Percentiles rank a stretch among this genome's conserved stretches.
Conservation (phyloP, 1,140 invertebrate species). For the Atta texana region DNA sequence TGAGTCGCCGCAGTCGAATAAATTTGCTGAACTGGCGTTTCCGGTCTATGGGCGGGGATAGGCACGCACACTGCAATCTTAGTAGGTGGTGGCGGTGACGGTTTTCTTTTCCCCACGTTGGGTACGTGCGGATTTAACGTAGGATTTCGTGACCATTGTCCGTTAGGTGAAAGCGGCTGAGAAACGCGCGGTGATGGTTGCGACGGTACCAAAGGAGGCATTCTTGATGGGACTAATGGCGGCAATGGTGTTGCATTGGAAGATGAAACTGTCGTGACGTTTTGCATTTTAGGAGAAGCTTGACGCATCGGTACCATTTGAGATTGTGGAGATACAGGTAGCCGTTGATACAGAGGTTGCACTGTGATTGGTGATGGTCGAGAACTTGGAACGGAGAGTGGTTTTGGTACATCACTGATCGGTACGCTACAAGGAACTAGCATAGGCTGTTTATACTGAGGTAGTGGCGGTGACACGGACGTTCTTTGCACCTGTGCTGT, state of each 20-base stretch:
- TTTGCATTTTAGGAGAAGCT: conserved; percentile 80
- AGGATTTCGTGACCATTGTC: conserved; percentile 81
- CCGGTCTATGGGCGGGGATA: conserved; percentile 79
- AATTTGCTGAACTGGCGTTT: conserved; percentile 79
- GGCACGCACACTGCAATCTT: conserved; percentile 82
- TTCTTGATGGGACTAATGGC: conserved; percentile 77
- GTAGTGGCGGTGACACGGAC: conserved; percentile 65
- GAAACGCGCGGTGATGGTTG: conserved; percentile 77
- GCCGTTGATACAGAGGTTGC: conserved; percentile 82
- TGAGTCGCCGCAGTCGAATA: conserved; percentile 83
- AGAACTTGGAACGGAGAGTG: conserved; percentile 73
- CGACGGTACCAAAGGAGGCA: conserved; percentile 77
- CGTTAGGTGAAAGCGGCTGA: conserved; percentile 82
- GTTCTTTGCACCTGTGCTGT: conserved; percentile 23
- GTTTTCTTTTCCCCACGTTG: conserved; percentile 69
- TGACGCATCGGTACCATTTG: conserved; percentile 82
- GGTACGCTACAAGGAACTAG: conserved; percentile 71
- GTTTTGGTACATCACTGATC: conserved; percentile 73
- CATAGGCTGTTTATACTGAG: conserved; percentile 77
- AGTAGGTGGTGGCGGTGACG: conserved; percentile 70
- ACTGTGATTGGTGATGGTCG: conserved; percentile 73
- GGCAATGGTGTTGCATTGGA: conserved; percentile 71
- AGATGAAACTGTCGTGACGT: conserved; percentile 69
- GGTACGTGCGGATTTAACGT: conserved; percentile 72
- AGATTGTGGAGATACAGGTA: conserved; percentile 81